Percentiles rank a stretch among this genome's conserved stretches.
phyloP scores from a whole-genome alignment of 2,113 vertebrate genomes.

The Rhipidura dahli region DNA sequence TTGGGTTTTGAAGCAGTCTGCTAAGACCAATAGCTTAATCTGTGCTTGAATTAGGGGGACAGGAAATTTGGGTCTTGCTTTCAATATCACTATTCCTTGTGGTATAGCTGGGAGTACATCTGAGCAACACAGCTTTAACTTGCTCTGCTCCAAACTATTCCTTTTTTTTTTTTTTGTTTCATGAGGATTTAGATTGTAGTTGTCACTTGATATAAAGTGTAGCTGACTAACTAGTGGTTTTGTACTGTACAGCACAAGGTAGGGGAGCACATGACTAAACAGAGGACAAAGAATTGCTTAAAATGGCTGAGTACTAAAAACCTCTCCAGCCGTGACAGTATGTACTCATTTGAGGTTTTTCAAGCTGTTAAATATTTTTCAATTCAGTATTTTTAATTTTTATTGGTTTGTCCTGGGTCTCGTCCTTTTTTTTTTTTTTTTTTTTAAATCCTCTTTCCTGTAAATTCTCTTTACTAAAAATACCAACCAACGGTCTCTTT shows the following conservation, averaged over 20 bases:
- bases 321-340: not conserved
- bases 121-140: not conserved
- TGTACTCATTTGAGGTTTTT: not conserved
- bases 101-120: not conserved
- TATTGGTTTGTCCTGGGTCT: slow-evolving; percentile 28
- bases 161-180: not conserved
- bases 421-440: not conserved
- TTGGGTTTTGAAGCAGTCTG: not conserved
- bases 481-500: not conserved
- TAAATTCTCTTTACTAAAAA: slow-evolving; percentile 47
- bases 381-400: slow-evolving; percentile 32
- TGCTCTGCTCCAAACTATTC: not conserved
- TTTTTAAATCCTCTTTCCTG: not conserved
- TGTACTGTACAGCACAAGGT: not conserved
- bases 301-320: slow-evolving; percentile 40
- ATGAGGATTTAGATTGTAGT: not conserved
- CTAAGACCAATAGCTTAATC: not conserved
- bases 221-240: not conserved
- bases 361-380: slow-evolving; percentile 45
- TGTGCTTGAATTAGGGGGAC: not conserved
- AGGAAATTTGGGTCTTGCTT: not conserved
- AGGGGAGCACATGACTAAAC: not conserved
- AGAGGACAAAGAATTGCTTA: slow-evolving; percentile 39
- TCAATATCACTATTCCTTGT: not conserved
- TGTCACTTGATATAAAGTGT: not conserved